Base-by-base conservation (phyloP, 2,888 invertebrate genomes). In the Leptopilina drosophilae region DNA sequence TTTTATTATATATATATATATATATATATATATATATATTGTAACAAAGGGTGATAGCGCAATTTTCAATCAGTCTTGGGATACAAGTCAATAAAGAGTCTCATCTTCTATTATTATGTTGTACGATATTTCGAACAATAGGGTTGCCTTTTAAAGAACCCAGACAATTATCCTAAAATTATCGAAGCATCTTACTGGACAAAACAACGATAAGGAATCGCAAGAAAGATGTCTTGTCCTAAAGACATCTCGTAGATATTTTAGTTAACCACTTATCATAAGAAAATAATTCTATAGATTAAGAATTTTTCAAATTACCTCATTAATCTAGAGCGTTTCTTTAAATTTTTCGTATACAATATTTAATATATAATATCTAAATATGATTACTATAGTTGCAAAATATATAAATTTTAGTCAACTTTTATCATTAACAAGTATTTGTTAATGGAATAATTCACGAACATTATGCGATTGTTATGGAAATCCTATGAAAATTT, bases 61-160 rank as follows among this genome's bases (percentile, higher is more conserved):
- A 86, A 86, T 89, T 85, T 85, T 86, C 84, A 87, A 88, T 85
- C 87, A 83, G 85, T 85, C 83, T 85, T 82, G 62, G 78, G 85
- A 85, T 85, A 83, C 86, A 82, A 82, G 83, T 86, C 84, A 87
- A 87, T 87, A 87, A 88, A 89, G 88, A 89, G 88, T 88, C 87
- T 86, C 42, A 42, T 42, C 83, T 83, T 85, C 85, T 88, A 88
- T 88, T 88, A 88, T 88, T 87, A 86, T 86, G 82, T 79, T 83
- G 85, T 80, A 84, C 81, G 87, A 87, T 87, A 84, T 86, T 80
- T 85, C 85, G 88, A 90, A 89, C 90, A 90, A 90, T 88, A 88
- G 77, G 77, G 77, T 26, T 53, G 76, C 75, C 78, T 82, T 78
- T 64, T 66, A 59, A 59, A 69, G 78, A 75, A 46, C 66, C 56